Evolutionary conservation across 2,113 vertebrate genomes (phyloP).

Genomic region (Leiothrix lutea): DNA sequence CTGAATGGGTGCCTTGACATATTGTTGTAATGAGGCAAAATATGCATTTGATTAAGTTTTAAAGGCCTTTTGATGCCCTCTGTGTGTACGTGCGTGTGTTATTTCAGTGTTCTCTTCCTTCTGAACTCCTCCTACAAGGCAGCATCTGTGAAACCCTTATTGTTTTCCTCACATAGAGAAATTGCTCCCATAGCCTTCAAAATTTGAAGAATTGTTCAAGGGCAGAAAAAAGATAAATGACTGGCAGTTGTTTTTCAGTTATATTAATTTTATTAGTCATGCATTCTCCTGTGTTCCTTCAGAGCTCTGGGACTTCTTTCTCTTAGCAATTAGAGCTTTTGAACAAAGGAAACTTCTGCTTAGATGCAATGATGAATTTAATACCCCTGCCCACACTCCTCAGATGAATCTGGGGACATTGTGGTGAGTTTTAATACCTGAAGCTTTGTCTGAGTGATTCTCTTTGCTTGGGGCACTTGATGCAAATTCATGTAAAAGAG

Average conservation of each 20-base stretch:
- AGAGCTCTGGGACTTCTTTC: conserved; percentile 23
- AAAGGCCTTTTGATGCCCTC: neutral
- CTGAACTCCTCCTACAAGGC: neutral
- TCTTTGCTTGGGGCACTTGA: conserved; percentile 14
- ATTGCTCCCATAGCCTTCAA: conserved; percentile 5
- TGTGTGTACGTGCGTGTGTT: rapidly evolving
- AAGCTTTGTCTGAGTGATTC: neutral
- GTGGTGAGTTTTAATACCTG: conserved; percentile 12
- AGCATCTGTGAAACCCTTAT: neutral
- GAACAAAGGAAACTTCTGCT: conserved; percentile 31
- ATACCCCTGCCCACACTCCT: neutral
- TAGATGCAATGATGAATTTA: conserved; percentile 17
- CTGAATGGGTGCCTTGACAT: neutral
- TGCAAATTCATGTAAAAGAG: conserved; percentile 39
- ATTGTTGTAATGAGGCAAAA: neutral
- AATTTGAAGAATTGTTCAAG: conserved; percentile 33
- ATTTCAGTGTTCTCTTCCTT: neutral
- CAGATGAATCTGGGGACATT: neutral
- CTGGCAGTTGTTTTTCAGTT: conserved; percentile 33
- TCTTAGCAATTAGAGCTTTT: conserved; percentile 20
- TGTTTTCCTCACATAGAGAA: neutral
- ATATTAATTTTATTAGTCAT: conserved; percentile 48
- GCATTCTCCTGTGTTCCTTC: conserved; percentile 10
- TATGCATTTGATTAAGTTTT: neutral
- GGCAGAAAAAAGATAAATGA: conserved; percentile 38